phyloP scores from a whole-genome alignment of 2,113 vertebrate species.

The Lynx canadensis region DNA sequence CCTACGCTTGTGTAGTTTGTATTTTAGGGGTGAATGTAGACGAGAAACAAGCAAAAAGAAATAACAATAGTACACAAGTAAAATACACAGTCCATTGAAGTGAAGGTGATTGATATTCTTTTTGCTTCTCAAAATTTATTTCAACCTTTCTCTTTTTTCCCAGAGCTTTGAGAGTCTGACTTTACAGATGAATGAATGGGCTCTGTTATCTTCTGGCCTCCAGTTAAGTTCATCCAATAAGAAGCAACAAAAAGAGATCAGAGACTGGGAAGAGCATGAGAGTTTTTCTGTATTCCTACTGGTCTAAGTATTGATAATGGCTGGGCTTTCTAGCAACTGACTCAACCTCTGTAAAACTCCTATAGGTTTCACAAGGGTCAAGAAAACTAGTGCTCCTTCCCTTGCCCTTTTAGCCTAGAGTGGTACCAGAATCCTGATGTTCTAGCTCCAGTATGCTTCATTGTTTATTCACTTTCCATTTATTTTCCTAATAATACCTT shows the following conservation, averaged over 20 bases:
- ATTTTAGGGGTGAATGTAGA: background rate
- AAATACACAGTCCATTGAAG: background rate
- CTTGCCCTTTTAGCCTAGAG: background rate
- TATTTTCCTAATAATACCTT: background rate
- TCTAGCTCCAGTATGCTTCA: background rate
- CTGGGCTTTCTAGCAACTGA: background rate
- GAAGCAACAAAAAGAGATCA: background rate
- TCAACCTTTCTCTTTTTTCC: background rate
- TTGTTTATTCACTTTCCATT: background rate
- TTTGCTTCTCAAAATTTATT: background rate
- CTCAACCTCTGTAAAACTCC: background rate
- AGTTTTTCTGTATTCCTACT: background rate
- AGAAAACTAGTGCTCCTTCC: background rate
- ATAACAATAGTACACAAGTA: background rate
- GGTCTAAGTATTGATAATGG: background rate
- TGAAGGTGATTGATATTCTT: background rate
- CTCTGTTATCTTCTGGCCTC: background rate
- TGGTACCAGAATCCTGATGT: background rate
- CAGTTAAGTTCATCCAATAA: background rate
- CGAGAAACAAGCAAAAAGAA: background rate
- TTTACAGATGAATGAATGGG: background rate
- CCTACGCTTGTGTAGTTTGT: background rate
- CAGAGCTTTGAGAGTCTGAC: background rate
- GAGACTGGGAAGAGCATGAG: background rate
- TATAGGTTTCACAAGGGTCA: background rate